These are phyloP conservation scores for Ivindomyrus marchei DNA, from an alignment of 2,113 vertebrate genomes.

Conservation along the genomic window DNA sequence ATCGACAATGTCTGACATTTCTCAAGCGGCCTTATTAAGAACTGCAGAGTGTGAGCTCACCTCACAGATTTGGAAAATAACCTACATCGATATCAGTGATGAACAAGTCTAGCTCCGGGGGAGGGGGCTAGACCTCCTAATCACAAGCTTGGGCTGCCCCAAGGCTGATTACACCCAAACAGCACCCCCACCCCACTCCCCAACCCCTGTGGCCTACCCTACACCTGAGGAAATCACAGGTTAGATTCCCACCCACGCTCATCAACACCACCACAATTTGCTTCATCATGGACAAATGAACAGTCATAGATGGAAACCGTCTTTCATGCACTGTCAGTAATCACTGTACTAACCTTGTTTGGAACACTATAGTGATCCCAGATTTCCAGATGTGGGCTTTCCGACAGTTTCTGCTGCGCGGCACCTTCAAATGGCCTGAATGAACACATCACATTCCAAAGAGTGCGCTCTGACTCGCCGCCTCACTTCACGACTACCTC, in stretches of 20 bases:
- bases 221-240: neutral
- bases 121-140: neutral
- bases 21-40: neutral
- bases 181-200: neutral
- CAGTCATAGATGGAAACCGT: neutral
- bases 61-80: neutral
- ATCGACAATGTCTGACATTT: neutral
- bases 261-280: neutral
- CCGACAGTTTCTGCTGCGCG: neutral
- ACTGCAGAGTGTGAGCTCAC: neutral
- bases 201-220: neutral
- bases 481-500: neutral
- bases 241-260: neutral
- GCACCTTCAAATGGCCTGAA: neutral
- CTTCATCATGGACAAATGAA: neutral
- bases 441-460: neutral
- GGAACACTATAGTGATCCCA: neutral
- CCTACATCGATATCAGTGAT: neutral
- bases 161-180: neutral
- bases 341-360: neutral
- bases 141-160: neutral
- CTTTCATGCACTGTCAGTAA: neutral
- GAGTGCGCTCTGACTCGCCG: neutral
- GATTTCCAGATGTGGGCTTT: neutral
- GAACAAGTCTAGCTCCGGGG: neutral